These are phyloP conservation scores for Aleiodes testaceus DNA, from an alignment of 2,888 invertebrate species.

Conservation along the genomic window DNA sequence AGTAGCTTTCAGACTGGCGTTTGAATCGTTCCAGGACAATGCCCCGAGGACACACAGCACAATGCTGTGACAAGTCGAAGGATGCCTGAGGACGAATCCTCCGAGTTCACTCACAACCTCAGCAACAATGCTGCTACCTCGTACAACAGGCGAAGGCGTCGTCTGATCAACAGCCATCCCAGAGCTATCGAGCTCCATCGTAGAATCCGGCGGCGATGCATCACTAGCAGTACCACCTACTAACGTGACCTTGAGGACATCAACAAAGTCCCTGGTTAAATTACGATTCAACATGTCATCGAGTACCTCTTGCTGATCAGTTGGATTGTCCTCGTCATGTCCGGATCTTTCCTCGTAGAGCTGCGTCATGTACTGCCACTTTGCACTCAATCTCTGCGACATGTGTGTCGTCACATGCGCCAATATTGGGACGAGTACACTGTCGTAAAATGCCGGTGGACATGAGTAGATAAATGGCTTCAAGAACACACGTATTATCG, in stretches of 20 bases:
- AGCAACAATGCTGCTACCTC: constrained; percentile 73
- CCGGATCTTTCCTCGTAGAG: constrained; percentile 83
- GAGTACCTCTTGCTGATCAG: constrained; percentile 86
- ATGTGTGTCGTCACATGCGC: constrained; percentile 85
- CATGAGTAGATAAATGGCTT: constrained; percentile 91
- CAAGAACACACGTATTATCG: constrained; percentile 87
- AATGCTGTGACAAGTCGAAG: constrained; percentile 78
- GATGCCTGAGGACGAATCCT: constrained; percentile 80
- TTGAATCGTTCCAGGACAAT: constrained; percentile 91
- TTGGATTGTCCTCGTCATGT: constrained; percentile 83
- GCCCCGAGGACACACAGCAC: constrained; percentile 80
- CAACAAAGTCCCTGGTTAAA: constrained; percentile 90
- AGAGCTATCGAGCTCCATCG: constrained; percentile 79
- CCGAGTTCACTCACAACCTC: constrained; percentile 90
- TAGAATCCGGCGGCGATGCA: constrained; percentile 73
- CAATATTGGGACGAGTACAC: constrained; percentile 86
- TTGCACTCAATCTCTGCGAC: constrained; percentile 79
- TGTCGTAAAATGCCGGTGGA: constrained; percentile 85
- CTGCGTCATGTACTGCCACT: constrained; percentile 87
- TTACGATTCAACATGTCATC: constrained; percentile 91
- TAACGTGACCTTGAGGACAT: constrained; percentile 84
- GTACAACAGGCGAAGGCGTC: constrained; percentile 67
- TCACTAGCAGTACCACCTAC: constrained; percentile 81
- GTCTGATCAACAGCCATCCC: constrained; percentile 81
- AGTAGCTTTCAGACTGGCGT: constrained; percentile 86